Base-by-base conservation (phyloP, 2,113 vertebrate species). In the Passer montanus region DNA sequence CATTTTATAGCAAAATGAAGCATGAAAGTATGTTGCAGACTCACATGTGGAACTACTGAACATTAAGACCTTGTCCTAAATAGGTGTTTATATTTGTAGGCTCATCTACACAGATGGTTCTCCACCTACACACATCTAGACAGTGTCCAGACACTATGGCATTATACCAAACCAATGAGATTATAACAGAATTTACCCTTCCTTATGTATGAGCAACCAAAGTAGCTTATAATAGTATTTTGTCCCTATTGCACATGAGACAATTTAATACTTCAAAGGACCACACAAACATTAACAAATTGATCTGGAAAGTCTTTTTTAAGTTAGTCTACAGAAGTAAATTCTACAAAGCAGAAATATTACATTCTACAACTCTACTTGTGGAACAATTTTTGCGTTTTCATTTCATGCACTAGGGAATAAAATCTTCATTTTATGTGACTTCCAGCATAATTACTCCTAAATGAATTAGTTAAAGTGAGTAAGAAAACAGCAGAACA, bases 401-500 rank as follows among this genome's bases (percentile, higher is more conserved):
- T 90, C 59, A 90, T 62, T 92, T 86, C 55, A 80, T 46, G 26
- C 85, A 86, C 59, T 47, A 63, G 83, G 92, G 88, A 95, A 86
- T 62, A 88, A 87, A 94, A 90, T 80, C 82, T 80, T 94, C 78
- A 83, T 60, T 91, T 70, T 85, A 68, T 33, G 46, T 87, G 72
- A 73, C 81, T 95, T 92, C 72, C 69, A 95, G 90, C 64, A 50
- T 89, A 96, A 95, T 95, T 96, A 89, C 90, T 90, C 93, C 85
- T 91, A 74, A 94, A 95, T 93, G 70, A 96, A 90, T 94, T 78
- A 93, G 24, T 90, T 81, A 70, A 90, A 94, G 46, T 16, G 75
- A 94, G 13, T 37, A 89, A 97, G 85, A 94, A 96, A 96, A 93
- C 75, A 87, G 84, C 53, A 87, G 46, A 95, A 86, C 60, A 87